These are phyloP conservation scores for Bambusicola thoracicus DNA, from an alignment of 2,113 vertebrate genomes.

Conservation along the genomic window DNA sequence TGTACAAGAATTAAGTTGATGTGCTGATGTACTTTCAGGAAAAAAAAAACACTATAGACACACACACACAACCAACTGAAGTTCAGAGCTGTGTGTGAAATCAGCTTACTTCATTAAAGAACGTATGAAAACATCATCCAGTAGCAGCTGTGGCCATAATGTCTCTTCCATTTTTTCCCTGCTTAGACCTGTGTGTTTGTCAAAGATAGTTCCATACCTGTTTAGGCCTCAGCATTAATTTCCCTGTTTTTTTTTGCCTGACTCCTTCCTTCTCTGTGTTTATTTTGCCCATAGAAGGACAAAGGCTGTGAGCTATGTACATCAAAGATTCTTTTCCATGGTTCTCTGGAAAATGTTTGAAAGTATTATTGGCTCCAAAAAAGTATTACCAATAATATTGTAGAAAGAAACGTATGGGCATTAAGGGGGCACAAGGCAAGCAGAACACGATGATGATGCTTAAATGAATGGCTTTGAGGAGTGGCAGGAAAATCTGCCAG, in stretches of 20 bases:
- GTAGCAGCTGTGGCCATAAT: not conserved
- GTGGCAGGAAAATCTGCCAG: not conserved
- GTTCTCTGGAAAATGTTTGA: not conserved
- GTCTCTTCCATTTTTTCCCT: not conserved
- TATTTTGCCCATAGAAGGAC: not conserved
- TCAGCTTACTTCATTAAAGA: not conserved
- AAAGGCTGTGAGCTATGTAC: not conserved
- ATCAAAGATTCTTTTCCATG: not conserved
- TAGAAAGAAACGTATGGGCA: not conserved
- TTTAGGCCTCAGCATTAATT: not conserved
- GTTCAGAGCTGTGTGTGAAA: not conserved
- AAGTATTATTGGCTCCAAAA: not conserved
- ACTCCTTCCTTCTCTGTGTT: fast-evolving
- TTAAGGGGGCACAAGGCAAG: not conserved
- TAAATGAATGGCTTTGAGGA: not conserved
- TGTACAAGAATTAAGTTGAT: not conserved
- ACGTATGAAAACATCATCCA: not conserved
- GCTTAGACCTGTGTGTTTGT: no score
- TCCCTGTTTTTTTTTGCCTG: not conserved
- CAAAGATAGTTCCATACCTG: not conserved
- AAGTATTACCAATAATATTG: not conserved
- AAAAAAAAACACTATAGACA: no score
- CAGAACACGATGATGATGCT: not conserved
- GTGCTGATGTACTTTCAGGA: not conserved
- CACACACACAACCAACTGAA: no score